A percentile compares a stretch with the other conserved stretches of the same genome.
These are phyloP conservation scores for Pachymerium ferrugineum DNA, from an alignment of 2,888 invertebrate species.

Conservation along the genomic window DNA sequence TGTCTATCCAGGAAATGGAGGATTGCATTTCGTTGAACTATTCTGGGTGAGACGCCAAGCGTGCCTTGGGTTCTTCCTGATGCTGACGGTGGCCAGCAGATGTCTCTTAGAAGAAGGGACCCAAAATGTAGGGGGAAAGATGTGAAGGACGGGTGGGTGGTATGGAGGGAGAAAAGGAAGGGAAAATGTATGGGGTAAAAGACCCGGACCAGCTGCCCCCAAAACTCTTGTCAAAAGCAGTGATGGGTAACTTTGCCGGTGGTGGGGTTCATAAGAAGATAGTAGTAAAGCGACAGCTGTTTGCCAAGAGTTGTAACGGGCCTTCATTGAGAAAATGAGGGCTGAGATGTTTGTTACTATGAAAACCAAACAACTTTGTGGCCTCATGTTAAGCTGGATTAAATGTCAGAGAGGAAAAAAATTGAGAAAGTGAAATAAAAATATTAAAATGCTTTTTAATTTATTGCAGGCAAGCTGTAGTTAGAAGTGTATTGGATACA, in stretches of 20 bases:
- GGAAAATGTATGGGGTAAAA: conserved; percentile 30
- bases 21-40: conserved; percentile 22
- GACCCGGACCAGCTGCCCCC: conserved; percentile 22
- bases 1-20: conserved; percentile 28
- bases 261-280: conserved; percentile 22
- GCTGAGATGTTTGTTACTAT: not conserved
- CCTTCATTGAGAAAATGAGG: conserved; percentile 18
- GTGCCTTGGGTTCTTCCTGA: conserved; percentile 29
- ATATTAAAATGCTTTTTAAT: conserved; percentile 36
- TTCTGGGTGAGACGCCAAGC: conserved; percentile 27
- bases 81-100: conserved; percentile 28
- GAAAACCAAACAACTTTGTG: conserved; percentile 7
- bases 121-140: conserved; percentile 18
- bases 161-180: conserved; percentile 9
- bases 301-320: conserved; percentile 8
- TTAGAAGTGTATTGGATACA: conserved; percentile 56
- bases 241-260: conserved; percentile 20
- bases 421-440: not conserved
- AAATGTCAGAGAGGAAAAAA: too few species aligned
- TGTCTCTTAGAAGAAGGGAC: not conserved
- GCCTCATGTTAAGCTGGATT: not conserved
- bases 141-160: conserved; percentile 28
- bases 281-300: conserved; percentile 3
- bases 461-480: conserved; percentile 57
- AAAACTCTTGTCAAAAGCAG: conserved; percentile 12